These are phyloP conservation scores for Cephonodes hylas DNA, from an alignment of 2,888 invertebrate genomes.

Conservation along the genomic window DNA sequence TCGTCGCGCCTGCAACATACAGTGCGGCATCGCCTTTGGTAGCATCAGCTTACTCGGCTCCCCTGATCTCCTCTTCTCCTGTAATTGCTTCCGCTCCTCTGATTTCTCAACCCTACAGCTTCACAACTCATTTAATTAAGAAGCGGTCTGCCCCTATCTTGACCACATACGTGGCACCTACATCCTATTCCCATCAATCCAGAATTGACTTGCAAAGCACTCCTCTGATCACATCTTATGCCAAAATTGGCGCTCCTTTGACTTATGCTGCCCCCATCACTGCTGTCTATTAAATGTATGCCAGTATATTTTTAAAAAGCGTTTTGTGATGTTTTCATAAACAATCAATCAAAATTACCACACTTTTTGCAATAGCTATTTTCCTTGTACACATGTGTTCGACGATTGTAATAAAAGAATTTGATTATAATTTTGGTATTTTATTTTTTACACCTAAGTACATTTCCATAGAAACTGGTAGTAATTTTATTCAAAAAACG, in stretches of 20 bases:
- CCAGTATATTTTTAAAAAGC: background rate
- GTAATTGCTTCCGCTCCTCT: constrained; percentile 45
- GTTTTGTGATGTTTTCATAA: background rate
- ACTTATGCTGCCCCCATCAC: constrained; percentile 21
- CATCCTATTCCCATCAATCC: constrained; percentile 48
- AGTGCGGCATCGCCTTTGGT: constrained; percentile 34
- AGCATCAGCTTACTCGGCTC: constrained; percentile 40
- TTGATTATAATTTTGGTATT: background rate
- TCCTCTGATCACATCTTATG: constrained; percentile 41
- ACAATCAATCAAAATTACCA: background rate
- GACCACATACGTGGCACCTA: constrained; percentile 42
- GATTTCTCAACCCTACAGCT: constrained; percentile 41
- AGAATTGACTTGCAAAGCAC: constrained; percentile 45
- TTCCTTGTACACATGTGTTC: background rate
- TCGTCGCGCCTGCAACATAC: constrained; percentile 38
- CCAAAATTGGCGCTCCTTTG: constrained; percentile 34
- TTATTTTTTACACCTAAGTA: background rate
- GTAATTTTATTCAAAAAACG: too few species aligned
- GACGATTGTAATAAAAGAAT: background rate
- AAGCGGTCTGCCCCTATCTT: constrained; percentile 48
- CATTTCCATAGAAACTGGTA: too few species aligned
- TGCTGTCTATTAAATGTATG: constrained; percentile 17
- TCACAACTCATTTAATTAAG: constrained; percentile 51
- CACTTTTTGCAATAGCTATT: background rate
- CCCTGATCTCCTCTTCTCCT: constrained; percentile 46